Evolutionary conservation across 2,888 invertebrate genomes (phyloP), one percentile per base, ranked within the genome.

Genomic region (Slavum lentiscoides): DNA sequence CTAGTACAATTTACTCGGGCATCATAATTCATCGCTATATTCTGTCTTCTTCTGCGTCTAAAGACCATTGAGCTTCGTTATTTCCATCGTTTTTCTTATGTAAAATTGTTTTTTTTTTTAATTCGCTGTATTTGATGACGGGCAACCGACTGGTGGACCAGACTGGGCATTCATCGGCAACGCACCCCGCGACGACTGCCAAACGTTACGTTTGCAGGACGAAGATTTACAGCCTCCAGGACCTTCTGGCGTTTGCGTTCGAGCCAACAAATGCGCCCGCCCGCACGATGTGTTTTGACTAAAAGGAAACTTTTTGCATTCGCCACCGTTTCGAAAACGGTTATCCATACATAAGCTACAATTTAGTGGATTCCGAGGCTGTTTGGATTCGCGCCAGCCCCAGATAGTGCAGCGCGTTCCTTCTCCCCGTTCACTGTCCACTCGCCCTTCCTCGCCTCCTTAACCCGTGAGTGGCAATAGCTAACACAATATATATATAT

Each of bases 281-380:
- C 77, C 77, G 62, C 66, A 58, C 74, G 39, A 21, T 55, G 77
- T 53, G 21, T 70, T 76, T 62, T 77, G 77, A 69, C 77, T 77
- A 77, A 77, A 77, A 70, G 77, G 77, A 77, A 77, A 77, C 77
- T 77, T 77, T 76, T 77, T 77, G 77, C 77, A 77, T 77, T 77
- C 77, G 77, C 69, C 77, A 19, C 62, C 77, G 61, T 68, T 77
- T 69, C 53, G 70, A 43, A 62, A 69, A 70, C 19, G 69, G 77
- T 77, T 77, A 77, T 62, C 77, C 77, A 77, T 77, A 70, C 77
- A 77, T 77, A 77, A 77, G 77, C 69, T 77, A 77, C 77, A 77
- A 77, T 77, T 77, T 77, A 77, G 77, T 55, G 62, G 69, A 77
- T 70, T 70, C 69, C 69, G 43, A 13, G 70, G 61, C 62, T 13